Evolutionary conservation across 2,888 invertebrate genomes (phyloP).

Genomic region (Pammene fasciana): DNA sequence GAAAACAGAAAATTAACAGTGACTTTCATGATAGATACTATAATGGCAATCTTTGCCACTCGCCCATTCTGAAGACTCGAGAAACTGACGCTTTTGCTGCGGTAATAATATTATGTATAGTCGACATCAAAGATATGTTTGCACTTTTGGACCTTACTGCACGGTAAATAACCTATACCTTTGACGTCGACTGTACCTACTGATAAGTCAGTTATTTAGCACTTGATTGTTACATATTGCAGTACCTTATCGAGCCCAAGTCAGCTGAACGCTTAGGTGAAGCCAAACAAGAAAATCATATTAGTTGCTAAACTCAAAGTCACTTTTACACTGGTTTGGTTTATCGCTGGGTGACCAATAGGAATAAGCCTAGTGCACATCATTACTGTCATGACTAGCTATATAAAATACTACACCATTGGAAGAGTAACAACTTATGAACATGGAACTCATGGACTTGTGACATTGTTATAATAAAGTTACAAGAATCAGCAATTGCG

Average conservation of each 20-base stretch:
- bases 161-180: no score
- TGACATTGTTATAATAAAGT: not conserved
- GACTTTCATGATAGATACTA: not conserved
- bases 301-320: not conserved
- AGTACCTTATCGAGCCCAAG: not conserved
- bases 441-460: not conserved
- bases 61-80: not conserved
- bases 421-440: slow-evolving; percentile 6
- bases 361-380: slow-evolving; percentile 42
- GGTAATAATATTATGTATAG: slow-evolving; percentile 20
- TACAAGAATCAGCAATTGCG: slow-evolving; percentile 67
- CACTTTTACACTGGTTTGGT: not conserved
- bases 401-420: slow-evolving; percentile 53
- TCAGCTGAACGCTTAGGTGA: not conserved
- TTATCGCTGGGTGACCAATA: not conserved
- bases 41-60: not conserved
- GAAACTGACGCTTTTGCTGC: slow-evolving; percentile 3
- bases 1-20: no score
- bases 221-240: not conserved
- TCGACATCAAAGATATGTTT: no score
- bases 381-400: slow-evolving; percentile 69
- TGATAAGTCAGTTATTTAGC: slow-evolving; percentile 46
- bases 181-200: no score
- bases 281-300: not conserved
- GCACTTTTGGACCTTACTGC: no score